Percentiles rank a stretch among this genome's conserved stretches.
phyloP scores from a whole-genome alignment of 1,140 invertebrate species.

The Bombus soroeensis region DNA sequence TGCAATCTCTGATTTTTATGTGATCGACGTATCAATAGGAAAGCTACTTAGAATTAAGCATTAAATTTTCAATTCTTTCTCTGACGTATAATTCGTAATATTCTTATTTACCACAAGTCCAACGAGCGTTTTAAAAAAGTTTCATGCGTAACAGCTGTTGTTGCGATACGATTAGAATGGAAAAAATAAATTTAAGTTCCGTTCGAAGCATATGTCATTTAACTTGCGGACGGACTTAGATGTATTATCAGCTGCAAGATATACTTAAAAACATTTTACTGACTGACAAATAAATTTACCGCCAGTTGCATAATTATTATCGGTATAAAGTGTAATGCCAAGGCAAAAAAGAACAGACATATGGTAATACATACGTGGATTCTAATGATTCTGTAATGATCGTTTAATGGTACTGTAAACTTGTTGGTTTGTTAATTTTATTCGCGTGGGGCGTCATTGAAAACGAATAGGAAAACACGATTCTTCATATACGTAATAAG shows the following conservation, averaged over 20 bases:
- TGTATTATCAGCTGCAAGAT: no score
- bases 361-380: background rate
- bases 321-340: background rate
- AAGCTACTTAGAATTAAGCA: background rate
- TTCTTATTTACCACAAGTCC: background rate
- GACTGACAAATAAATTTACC: background rate
- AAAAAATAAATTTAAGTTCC: background rate
- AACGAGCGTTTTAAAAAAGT: background rate
- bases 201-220: background rate
- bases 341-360: background rate
- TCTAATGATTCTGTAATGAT: background rate
- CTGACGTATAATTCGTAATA: background rate
- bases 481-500: background rate
- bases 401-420: background rate
- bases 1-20: background rate
- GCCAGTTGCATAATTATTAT: background rate
- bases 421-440: constrained; percentile 20
- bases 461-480: background rate
- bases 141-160: background rate
- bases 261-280: background rate
- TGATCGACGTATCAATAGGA: background rate
- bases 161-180: background rate
- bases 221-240: background rate
- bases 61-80: background rate
- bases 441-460: background rate